phyloP scores from a whole-genome alignment of 1,140 invertebrate species.

The Drosophila littoralis region DNA sequence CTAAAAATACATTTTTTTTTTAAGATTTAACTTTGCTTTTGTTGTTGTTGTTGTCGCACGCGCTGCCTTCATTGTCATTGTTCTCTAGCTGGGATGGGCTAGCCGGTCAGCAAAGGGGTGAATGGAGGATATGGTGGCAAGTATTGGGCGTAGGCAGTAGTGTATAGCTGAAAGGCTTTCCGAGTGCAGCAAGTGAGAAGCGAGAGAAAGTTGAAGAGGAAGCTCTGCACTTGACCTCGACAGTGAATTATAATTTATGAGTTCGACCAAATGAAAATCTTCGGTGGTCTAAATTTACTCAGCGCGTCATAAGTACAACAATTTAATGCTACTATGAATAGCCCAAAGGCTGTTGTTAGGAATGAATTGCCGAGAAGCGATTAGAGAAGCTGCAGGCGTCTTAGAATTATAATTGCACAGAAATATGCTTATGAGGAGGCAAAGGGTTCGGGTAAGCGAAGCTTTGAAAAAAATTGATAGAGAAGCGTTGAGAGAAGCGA shows the following conservation, averaged over 20 bases:
- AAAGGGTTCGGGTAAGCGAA: too few relatives aligned
- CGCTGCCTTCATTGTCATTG: slow-evolving; percentile 58
- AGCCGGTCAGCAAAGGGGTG: too few relatives aligned
- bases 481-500: too few relatives aligned
- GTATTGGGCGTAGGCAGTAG: not conserved
- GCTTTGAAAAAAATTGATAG: too few relatives aligned
- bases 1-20: slow-evolving; percentile 83
- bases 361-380: too few relatives aligned
- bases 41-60: slow-evolving; percentile 27
- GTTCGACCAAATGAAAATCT: not conserved
- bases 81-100: slow-evolving; percentile 36
- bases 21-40: slow-evolving; percentile 59
- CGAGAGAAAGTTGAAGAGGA: slow-evolving; percentile 7
- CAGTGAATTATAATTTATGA: slow-evolving; percentile 30
- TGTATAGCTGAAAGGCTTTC: not conserved
- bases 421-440: too few relatives aligned
- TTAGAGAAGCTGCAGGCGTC: too few relatives aligned
- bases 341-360: too few relatives aligned
- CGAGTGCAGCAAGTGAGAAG: not conserved
- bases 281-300: not conserved
- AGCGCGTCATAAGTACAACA: not conserved
- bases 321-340: too few relatives aligned
- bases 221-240: slow-evolving; percentile 33
- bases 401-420: too few relatives aligned
- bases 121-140: too few relatives aligned